Evolutionary conservation across 2,797 vertebrate genomes (phyloP), one percentile per base, ranked within the genome.

Genomic region (Malacoraja senta): DNA sequence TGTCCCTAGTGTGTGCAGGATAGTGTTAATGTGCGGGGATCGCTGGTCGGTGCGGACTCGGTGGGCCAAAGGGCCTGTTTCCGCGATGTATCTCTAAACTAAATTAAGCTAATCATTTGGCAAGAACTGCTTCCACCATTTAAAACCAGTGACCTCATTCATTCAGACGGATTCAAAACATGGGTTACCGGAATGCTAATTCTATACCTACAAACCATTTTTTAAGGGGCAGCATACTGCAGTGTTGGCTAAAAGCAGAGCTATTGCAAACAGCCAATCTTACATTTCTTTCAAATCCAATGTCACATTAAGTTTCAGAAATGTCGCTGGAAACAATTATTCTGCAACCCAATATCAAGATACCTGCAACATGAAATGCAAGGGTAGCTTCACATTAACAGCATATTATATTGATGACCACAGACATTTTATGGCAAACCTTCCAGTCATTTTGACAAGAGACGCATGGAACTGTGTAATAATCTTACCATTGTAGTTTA

Each of bases 351-450:
- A 91, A 26, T 71, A 72, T 72, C 38, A 91, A 72, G 38, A 38
- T 72, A 44, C 35, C 44, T 71, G 15, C 88, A 91, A 65, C 35
- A 38, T 91, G 32, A 72, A 91, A 91, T 71, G 68, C 13, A 86
- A 86, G 88, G 68, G 19, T 91, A 8, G 68, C 26, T 91, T 91
- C 68, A 91, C 72, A 72, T 91, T 21, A 91, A 35, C 1, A 91
- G 35, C 35, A 91, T 91, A 72, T 91, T 91, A 71, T 91, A 35
- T 7, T 68, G 63, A 91, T 91, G 68, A 91, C 65, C 44, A 53
- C 4, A 91, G 88, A 44, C 90, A 91, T 91, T 91, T 91, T 65
- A 44, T 91, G 90, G 32, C 90, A 91, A 91, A 72, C 24, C 68
- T 21, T 32, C 8, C 21, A n/a, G 38, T 35, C 15, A 65, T 74